Base-by-base conservation (phyloP, 1,140 invertebrate genomes). In the Cherax quadricarinatus region DNA sequence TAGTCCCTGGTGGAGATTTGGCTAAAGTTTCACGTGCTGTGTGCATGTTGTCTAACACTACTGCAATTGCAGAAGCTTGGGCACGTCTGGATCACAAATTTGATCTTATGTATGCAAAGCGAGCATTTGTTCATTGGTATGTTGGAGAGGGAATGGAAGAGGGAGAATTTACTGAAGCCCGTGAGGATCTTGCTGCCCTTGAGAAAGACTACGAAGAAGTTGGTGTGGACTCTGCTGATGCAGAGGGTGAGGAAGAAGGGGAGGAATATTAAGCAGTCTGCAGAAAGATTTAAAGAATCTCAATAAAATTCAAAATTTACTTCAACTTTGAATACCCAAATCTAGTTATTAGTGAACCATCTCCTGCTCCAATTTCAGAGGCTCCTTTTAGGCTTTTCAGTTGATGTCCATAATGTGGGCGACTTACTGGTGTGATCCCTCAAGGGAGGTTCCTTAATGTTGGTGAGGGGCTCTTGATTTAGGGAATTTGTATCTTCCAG, bases 1-100 rank as follows among this genome's bases (percentile, higher is more conserved):
- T 97, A 14, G 94, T 95, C 24, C 96, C 96, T 3, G 96, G 96
- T 41, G 96, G 96, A 49, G 96, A 96, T 94, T 94, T 96, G 86
- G 96, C 96, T 51, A 96, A 96, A 94, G 95, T 96, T 4, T 95
- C 96, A 97, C 92, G 97, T 97, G 88, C 88, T 62, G 95, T 96
- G 21, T 94, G 97, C 97, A 97, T 94, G 97, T 95, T 98, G 95
- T 97, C 96, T 73, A 98, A 98, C 94, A 98, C 97, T 1, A 98
- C 97, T 85, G 96, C 96, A 95, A 89, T 89, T 73, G 88, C 88
- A 18, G 96, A 96, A 92, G 98, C 97, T 49, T 98, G 97, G 97
- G 96, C 96, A 66, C 96, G 97, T 80, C 94, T 98, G 2, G 95
- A 96, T 89, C 96, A 96, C 91, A 98, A 98, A 94, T 97, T 97